Conservation (phyloP, 1,140 invertebrate genomes). For the Bombus sibiricus region DNA sequence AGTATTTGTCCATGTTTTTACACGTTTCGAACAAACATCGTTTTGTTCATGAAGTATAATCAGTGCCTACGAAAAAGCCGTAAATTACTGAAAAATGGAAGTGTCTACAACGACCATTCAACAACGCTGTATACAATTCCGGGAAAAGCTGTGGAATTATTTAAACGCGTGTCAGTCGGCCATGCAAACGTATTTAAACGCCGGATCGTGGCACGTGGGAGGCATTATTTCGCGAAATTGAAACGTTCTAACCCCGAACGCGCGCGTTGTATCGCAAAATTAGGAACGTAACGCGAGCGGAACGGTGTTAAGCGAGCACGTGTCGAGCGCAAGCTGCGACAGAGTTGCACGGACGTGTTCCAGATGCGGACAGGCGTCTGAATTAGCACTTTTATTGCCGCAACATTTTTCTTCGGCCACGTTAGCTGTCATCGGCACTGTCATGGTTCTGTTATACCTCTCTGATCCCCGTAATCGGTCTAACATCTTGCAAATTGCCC, state of each 20-base stretch:
- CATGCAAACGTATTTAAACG: no score
- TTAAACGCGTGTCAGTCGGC: not conserved
- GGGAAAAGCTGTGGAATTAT: not conserved
- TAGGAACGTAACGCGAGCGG: not conserved
- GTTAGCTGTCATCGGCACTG: not conserved
- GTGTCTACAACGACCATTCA: not conserved
- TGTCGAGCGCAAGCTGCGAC: slow-evolving; percentile 30
- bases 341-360: slow-evolving; percentile 39
- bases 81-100: no score
- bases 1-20: no score
- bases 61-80: no score
- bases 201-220: not conserved
- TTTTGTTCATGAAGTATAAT: no score
- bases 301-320: slow-evolving; percentile 12
- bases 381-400: slow-evolving; percentile 62
- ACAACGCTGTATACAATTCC: not conserved
- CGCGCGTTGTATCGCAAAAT: slow-evolving; percentile 39
- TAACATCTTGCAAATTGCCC: slow-evolving; percentile 10
- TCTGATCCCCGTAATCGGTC: slow-evolving; percentile 6
- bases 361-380: slow-evolving; percentile 53
- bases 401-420: slow-evolving; percentile 44
- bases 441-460: not conserved
- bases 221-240: slow-evolving; percentile 56
- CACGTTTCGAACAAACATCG: no score
- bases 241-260: not conserved